These are phyloP conservation scores for Nineta flava DNA, from an alignment of 2,888 invertebrate genomes.

Conservation along the genomic window DNA sequence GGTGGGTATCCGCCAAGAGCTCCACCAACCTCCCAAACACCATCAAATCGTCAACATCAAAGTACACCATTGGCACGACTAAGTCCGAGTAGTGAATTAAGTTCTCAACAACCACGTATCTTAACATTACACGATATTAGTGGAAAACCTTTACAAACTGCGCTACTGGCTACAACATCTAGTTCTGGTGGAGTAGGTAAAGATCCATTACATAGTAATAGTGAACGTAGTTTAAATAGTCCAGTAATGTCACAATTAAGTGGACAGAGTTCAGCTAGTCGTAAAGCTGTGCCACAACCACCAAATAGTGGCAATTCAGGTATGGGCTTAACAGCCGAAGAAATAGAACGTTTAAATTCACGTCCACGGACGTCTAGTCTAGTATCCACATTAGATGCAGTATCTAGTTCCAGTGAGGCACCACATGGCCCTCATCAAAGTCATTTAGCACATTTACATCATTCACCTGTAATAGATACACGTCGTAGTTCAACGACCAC, in stretches of 20 bases:
- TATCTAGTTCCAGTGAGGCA: conserved; percentile 79
- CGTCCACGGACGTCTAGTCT: conserved; percentile 78
- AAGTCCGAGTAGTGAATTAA: conserved; percentile 83
- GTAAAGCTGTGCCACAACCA: conserved; percentile 52
- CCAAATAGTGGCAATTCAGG: conserved; percentile 51
- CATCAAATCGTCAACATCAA: conserved; percentile 60
- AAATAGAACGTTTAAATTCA: conserved; percentile 79
- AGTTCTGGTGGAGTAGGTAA: conserved; percentile 78
- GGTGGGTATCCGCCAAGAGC: conserved; percentile 59
- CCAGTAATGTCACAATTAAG: conserved; percentile 86
- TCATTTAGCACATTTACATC: conserved; percentile 54
- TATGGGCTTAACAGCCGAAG: conserved; percentile 82
- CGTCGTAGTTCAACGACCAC: conserved; percentile 67
- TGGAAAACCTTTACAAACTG: conserved; percentile 81
- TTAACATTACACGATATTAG: conserved; percentile 87
- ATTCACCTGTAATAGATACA: conserved; percentile 56
- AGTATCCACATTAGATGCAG: conserved; percentile 82
- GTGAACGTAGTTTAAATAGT: conserved; percentile 80
- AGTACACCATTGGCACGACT: conserved; percentile 80
- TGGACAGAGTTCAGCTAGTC: conserved; percentile 68
- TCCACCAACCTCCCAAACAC: conserved; percentile 51
- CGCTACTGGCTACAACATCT: conserved; percentile 74
- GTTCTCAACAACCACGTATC: conserved; percentile 80
- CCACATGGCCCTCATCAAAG: conserved; percentile 48
- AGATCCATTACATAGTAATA: conserved; percentile 78